These are phyloP conservation scores for Amphiduros pacificus DNA, from an alignment of 2,888 invertebrate species.

Conservation along the genomic window DNA sequence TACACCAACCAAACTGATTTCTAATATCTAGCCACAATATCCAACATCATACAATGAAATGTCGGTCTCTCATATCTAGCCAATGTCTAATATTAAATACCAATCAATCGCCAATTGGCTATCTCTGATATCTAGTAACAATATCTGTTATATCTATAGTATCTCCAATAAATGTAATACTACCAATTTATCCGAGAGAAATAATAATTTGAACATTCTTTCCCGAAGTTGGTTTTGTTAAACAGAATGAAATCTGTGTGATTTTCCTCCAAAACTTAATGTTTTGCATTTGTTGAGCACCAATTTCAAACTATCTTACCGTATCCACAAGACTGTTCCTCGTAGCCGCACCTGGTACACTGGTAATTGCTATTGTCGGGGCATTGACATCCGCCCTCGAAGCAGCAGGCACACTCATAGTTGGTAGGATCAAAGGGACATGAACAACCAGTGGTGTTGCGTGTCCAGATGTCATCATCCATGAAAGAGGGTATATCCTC, in stretches of 20 bases:
- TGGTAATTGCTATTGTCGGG: constrained; percentile 8
- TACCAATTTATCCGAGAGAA: no score
- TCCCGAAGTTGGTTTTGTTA: background rate
- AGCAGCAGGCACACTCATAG: constrained; percentile 15
- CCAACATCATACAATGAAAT: no score
- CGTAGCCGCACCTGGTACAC: constrained; percentile 12
- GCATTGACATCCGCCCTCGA: constrained; percentile 8
- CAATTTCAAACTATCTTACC: background rate
- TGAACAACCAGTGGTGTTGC: constrained; percentile 9
- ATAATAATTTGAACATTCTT: background rate
- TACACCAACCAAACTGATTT: no score
- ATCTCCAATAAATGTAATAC: no score
- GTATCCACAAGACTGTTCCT: background rate
- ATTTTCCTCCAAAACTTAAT: background rate
- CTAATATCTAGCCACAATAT: no score
- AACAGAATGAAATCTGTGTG: no score
- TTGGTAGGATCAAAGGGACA: background rate
- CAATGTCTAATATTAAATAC: no score
- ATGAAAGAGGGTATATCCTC: constrained; percentile 9
- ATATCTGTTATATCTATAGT: no score
- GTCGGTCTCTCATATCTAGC: no score
- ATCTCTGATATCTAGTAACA: no score
- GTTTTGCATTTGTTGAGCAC: background rate
- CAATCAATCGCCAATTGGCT: no score
- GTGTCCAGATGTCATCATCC: constrained; percentile 13